A percentile compares a stretch with the other conserved stretches of the same genome.
Evolutionary conservation across 64 coral and sea anemone genomes (phyloP).

Genomic region (Anthopleura sola): DNA sequence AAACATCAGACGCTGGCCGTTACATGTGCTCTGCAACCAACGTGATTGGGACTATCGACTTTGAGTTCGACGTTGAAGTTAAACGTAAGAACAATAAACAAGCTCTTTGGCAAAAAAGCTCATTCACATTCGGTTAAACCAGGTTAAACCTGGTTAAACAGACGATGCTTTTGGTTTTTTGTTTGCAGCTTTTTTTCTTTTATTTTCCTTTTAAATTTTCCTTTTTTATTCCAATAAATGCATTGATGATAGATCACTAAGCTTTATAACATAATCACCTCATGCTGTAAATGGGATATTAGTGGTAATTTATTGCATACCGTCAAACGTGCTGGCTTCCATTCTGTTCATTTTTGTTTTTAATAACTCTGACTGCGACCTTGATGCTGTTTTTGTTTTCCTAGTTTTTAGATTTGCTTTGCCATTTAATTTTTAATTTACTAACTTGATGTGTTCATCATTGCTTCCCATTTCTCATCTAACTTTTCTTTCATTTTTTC

Average conservation of each 20-base stretch:
- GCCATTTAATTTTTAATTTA: background rate
- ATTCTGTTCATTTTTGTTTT: background rate
- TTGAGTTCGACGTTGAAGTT: constrained; percentile 43
- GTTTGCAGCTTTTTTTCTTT: background rate
- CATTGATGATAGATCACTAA: background rate
- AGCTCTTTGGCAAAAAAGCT: background rate
- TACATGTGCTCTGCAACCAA: constrained; percentile 56
- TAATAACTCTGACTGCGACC: background rate
- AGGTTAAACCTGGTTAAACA: no score
- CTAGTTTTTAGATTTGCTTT: background rate
- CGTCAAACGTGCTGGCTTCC: background rate
- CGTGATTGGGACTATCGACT: constrained; percentile 22
- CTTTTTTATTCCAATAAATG: background rate
- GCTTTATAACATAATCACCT: background rate
- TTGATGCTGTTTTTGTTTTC: no score
- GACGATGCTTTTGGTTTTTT: background rate
- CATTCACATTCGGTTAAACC: background rate
- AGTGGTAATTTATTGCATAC: background rate
- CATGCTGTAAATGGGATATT: background rate
- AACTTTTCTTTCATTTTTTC: background rate
- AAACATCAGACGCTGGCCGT: constrained; percentile 38
- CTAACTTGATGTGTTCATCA: background rate
- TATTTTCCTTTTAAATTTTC: background rate
- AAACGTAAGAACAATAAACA: constrained; percentile 33
- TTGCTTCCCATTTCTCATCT: no score